Base-by-base conservation (phyloP, 2,888 invertebrate species). In the Apotomis betuletana region DNA sequence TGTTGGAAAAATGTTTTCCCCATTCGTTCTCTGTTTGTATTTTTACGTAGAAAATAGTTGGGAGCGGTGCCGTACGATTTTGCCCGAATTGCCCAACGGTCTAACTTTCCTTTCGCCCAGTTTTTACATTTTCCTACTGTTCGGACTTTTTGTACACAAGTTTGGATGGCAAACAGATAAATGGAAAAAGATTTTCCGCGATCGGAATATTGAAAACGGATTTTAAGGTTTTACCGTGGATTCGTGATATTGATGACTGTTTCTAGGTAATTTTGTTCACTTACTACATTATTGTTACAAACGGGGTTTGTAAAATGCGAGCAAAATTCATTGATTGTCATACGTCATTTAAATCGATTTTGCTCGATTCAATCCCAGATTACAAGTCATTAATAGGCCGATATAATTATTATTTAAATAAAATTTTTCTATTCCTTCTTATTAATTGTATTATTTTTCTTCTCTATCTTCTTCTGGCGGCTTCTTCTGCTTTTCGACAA, bases 391-490 rank as follows among this genome's bases (percentile, higher is more conserved):
- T 51, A 67, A 67, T 72, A 36, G 51, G 67, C 67, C 67, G 57
- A 36, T 46, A 44, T 10, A 15, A n/a, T n/a, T 15, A 59, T 10
- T 8, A 41, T 46, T 59, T 4, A 46, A 15, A 44, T 65, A 49
- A 54, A 4, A 46, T 6, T 46, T 15, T 44, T 68, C 55, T 65
- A 46, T 59, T 59, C 51, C 51, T 60, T 58, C 51, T 62, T 59
- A 68, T 72, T 72, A 72, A 72, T 68, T 68, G 44, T 67, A 67
- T 58, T 36, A 10, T 68, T 68, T 68, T 67, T 65, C n/a, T 52
- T 71, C 12, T 68, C 44, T 59, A 46, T 71, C 59, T 68, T 68
- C 68, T 68, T 67, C 52, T 59, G 67, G 72, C 67, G 67, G 72
- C 52, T 61, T 72, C 67, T 72, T 55, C 69, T 63, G 51, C 51